These are phyloP conservation scores for Tyria jacobaeae DNA, from an alignment of 2,888 invertebrate genomes.

Conservation along the genomic window DNA sequence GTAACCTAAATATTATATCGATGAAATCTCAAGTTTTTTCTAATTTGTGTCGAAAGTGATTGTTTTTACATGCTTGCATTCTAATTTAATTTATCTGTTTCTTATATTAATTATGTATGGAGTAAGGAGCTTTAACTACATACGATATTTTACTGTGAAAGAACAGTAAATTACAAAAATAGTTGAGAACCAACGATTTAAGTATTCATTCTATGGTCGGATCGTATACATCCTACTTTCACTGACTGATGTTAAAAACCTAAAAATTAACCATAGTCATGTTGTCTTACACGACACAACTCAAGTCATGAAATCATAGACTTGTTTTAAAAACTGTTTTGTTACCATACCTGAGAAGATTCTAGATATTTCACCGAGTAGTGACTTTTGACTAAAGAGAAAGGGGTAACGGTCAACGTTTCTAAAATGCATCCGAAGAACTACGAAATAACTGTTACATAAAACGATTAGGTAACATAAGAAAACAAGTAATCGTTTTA, in stretches of 20 bases:
- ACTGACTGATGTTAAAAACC: background rate
- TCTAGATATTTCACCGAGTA: constrained; percentile 29
- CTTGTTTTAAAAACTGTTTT: constrained; percentile 33
- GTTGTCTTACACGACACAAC: constrained; percentile 9
- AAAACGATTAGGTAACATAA: background rate
- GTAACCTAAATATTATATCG: background rate
- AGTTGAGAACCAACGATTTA: background rate
- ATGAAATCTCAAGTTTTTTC: background rate
- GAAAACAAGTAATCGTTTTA: too few species aligned
- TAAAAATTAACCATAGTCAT: constrained; percentile 27
- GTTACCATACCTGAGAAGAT: constrained; percentile 25
- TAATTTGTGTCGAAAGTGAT: background rate
- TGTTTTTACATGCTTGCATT: background rate
- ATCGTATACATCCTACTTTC: constrained; percentile 15
- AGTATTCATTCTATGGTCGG: background rate
- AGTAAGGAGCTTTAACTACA: background rate
- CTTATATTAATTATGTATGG: background rate
- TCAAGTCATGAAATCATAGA: constrained; percentile 35
- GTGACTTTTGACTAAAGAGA: constrained; percentile 13
- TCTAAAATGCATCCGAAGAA: constrained; percentile 14
- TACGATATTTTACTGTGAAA: background rate
- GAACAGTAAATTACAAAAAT: constrained; percentile 2
- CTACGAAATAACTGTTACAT: background rate
- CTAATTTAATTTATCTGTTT: too few species aligned
- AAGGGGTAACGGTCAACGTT: constrained; percentile 27